Evolutionary conservation across 2,888 invertebrate species (phyloP), one percentile per base, ranked within the genome.

Genomic region (Octonoba sinensis): DNA sequence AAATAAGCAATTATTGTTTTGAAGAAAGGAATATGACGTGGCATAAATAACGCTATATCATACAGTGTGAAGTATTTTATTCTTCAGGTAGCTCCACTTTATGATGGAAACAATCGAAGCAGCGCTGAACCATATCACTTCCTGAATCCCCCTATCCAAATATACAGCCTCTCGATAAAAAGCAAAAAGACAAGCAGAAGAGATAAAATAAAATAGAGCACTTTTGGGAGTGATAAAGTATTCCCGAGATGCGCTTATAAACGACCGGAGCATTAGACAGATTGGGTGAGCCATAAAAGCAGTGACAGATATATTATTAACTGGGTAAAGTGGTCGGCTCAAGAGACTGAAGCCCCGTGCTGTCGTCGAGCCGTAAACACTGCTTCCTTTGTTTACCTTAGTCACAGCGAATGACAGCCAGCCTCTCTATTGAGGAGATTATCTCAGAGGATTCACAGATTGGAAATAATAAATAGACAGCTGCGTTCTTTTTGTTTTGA

Each of bases 221-320:
- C 72, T 62, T 72, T 46, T 24, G n/a, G 47, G 70, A 72, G 62
- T 44, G 62, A 72, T 72, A 72, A 62, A 72, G 51, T 18, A 47
- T 54, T 54, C 54, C 54, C 54, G 1, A 54, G 54, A n/a, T 15
- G 44, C 60, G 36, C 59, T 72, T 72, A 72, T 51, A 62, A 60
- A 51, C 72, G 27, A 51, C 27, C 18, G 72, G 51, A 72, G 62
- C 62, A 72, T 62, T 60, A 62, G 72, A 72, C 62, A 62, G 62
- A 72, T 70, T 59, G 70, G 70, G 18, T 27, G 20, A 44, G 12
- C 62, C 51, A 57, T 69, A 62, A 72, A 72, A 72, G 27, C 20
- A 62, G 49, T 72, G 72, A 72, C 72, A 72, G 72, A 72, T 72
- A 72, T 72, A 72, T 72, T 72, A 72, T 72, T 72, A 72, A 72